Percentiles rank a stretch among this genome's conserved stretches.
These are phyloP conservation scores for Charina bottae DNA, from an alignment of 2,113 vertebrate species.

Conservation along the genomic window DNA sequence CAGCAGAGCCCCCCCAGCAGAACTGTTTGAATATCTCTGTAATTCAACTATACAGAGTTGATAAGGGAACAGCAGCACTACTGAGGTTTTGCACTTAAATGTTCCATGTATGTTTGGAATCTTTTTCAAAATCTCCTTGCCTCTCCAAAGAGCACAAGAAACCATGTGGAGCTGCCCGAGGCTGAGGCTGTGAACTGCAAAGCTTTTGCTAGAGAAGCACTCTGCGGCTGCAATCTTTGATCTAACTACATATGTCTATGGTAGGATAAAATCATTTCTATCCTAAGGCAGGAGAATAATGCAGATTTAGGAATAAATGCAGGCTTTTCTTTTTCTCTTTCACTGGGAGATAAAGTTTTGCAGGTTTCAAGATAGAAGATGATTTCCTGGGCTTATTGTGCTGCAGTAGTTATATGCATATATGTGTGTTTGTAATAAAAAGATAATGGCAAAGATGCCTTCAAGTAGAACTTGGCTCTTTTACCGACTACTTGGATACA, in stretches of 20 bases:
- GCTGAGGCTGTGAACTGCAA: constrained; percentile 15
- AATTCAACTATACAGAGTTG: constrained; percentile 14
- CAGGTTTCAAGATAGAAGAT: constrained; percentile 18
- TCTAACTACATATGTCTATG: constrained; percentile 9
- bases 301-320: constrained; percentile 16
- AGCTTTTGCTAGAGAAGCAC: constrained; percentile 3
- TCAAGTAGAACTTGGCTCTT: neutral
- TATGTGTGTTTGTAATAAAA: neutral
- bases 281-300: constrained; percentile 20
- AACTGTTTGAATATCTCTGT: neutral
- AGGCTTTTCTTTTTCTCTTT: neutral
- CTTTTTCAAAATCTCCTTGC: constrained; percentile 11
- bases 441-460: neutral
- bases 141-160: constrained; percentile 14
- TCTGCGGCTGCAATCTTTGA: constrained; percentile 11
- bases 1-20: neutral
- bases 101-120: constrained; percentile 5
- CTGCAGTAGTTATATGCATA: neutral
- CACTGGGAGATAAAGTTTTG: constrained; percentile 7
- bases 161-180: neutral
- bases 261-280: constrained; percentile 31
- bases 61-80: neutral
- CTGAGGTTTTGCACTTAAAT: neutral
- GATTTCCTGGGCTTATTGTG: constrained; percentile 9
- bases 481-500: neutral